Evolutionary conservation across 1,140 invertebrate species (phyloP), one percentile per base, ranked within the genome.

Genomic region (Orussus abietinus): DNA sequence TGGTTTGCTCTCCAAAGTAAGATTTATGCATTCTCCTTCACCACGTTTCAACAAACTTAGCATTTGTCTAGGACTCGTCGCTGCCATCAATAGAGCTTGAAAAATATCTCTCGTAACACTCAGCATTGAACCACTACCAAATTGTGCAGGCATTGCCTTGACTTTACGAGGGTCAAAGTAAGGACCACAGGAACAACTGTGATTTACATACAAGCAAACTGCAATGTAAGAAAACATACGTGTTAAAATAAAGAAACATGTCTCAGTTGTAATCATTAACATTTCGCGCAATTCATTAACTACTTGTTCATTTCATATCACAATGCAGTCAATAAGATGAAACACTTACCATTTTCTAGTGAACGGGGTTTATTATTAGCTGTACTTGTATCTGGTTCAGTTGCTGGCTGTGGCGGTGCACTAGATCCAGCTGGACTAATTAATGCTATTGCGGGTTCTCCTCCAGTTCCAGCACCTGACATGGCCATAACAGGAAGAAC

Each of bases 191-290:
- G 67, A 73, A 59, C 83, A 85, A 19, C 65, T 64, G 36, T 76
- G 71, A 58, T 83, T 84, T 10, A 83, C 75, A 60, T 77, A 79
- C 9, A 83, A 72, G 55, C 70, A 75, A 33, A 81, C 79, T 80
- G 66, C 21, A 72, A 72, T 29, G 41, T 25, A 50, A 57, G 38
- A 48, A 21, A 33, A 34, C 31, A 2, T 12, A 7, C 17, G 19
- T 14, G 29, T 40, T 12, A 6, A 18, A 38, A 12, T 38, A 21
- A n/a, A n/a, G n/a, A n/a, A n/a, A n/a, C n/a, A n/a, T n/a, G n/a
- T n/a, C n/a, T n/a, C n/a, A n/a, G n/a, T n/a, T n/a, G n/a, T n/a
- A n/a, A n/a, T n/a, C n/a, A n/a, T n/a, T n/a, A n/a, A n/a, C n/a
- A n/a, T n/a, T n/a, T n/a, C n/a, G n/a, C n/a, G n/a, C n/a, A n/a